phyloP scores from a whole-genome alignment of 2,888 invertebrate species.

The Agriotes lineatus region DNA sequence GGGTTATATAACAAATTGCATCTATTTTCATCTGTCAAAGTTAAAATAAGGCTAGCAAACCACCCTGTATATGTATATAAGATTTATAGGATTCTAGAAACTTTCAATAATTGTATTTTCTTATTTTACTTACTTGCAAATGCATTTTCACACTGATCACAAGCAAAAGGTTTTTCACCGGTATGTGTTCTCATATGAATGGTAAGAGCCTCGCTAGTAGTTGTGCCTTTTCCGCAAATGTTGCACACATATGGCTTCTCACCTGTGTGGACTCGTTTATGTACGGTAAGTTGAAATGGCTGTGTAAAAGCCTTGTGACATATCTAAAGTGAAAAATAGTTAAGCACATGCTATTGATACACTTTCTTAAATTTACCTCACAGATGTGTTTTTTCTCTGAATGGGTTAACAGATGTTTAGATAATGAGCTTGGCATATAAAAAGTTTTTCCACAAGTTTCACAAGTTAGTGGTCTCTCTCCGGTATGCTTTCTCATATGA shows the following conservation, averaged over 20 bases:
- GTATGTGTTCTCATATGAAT: slow-evolving; percentile 34
- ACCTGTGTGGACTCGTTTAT: slow-evolving; percentile 49
- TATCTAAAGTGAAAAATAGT: slow-evolving; percentile 1
- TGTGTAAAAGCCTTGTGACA: slow-evolving; percentile 46
- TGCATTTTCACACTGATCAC: slow-evolving; percentile 38
- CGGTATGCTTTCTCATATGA: slow-evolving; percentile 41
- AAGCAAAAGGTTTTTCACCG: slow-evolving; percentile 38
- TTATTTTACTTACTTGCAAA: slow-evolving; percentile 40
- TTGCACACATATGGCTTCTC: slow-evolving; percentile 48
- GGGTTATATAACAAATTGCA: no score
- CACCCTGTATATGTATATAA: no score
- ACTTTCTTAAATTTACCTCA: slow-evolving; percentile 29
- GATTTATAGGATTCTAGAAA: no score
- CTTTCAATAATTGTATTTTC: no score
- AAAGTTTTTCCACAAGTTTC: slow-evolving; percentile 44
- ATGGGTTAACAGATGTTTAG: slow-evolving; percentile 41
- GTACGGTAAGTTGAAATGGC: slow-evolving; percentile 47
- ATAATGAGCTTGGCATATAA: slow-evolving; percentile 41
- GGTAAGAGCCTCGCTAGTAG: slow-evolving; percentile 28
- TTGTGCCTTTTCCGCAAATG: slow-evolving; percentile 46
- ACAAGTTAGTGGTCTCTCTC: slow-evolving; percentile 39
- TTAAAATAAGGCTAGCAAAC: no score
- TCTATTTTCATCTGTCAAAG: no score
- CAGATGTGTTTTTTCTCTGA: slow-evolving; percentile 36
- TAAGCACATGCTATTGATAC: no score